Base-by-base conservation (phyloP, 2,888 invertebrate genomes). In the Scaptomyza flava region DNA sequence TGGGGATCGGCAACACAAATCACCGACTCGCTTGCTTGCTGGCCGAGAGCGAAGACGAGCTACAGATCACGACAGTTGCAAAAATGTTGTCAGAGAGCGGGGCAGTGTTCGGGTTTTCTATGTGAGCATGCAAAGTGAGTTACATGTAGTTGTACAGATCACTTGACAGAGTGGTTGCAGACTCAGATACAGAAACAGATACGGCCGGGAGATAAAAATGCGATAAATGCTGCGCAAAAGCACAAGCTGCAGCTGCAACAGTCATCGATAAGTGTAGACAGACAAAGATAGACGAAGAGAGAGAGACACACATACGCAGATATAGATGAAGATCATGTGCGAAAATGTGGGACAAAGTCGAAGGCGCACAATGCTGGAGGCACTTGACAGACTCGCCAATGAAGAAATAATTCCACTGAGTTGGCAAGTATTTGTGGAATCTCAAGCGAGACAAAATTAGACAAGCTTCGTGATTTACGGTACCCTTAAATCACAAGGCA, bases 391-490 rank as follows among this genome's bases (percentile, higher is more conserved):
- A 74, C 57, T 34, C 45, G 71, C 66, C 41, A 69, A 75, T 69
- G 72, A 83, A 78, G 81, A 82, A 79, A 78, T 82, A 83, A 89
- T 89, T 87, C 90, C 90, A 89, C 87, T 89, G 90, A 89, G 83
- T 84, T 89, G 86, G 80, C 86, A 89, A 88, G 72, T 89, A 91
- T 90, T 89, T 76, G 77, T 74, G 77, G 91, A 91, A 91, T 91
- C 79, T 81, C 73, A 75, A 77, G 81, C 81, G 81, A 83, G 81
- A 85, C 78, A 73, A 89, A 91, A 89, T 91, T 90, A 90, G 91
- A 91, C 91, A 91, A 89, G 89, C 81, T 87, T 82, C 91, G 90
- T 91, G 91, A 91, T 91, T 91, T 91, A 91, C 91, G 90, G 91
- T 90, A 86, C 90, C 87, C 90, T 89, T 88, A 88, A 89, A 89